Evolutionary conservation across 2,113 vertebrate genomes (phyloP), one percentile per base, ranked within the genome.

Genomic region (Geothlypis trichas): DNA sequence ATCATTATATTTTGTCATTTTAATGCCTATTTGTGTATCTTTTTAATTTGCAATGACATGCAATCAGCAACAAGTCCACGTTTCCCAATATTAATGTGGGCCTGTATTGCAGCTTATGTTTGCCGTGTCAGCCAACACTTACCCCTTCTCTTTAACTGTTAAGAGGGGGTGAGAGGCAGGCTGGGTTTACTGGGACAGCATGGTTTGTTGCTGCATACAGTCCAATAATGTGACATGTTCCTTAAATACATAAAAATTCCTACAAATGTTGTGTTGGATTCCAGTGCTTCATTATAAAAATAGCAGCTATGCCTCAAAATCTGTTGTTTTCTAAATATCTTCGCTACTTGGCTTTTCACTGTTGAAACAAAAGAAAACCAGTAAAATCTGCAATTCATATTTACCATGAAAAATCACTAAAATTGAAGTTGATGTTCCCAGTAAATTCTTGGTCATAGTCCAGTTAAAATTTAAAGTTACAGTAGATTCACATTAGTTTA

Each of bases 401-500:
- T 97, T 97, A 93, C 96, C 77, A 19, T 78, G 84, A 94, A 96
- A 97, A 97, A 95, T 91, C 95, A 84, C 87, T 86, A 47, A 95
- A 97, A 96, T 93, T 84, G 94, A 95, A 96, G 87, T 31, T 63
- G 93, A 95, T 94, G 84, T 96, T 95, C 97, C 95, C 96, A 96
- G 94, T 95, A 96, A 97, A 97, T 97, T 96, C 96, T 94, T 92
- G 95, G 89, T 96, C 91, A 35, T 82, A 93, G 95, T 95, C 95
- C 88, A 90, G 96, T 95, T 97, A 92, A 98, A 97, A 96, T 97
- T 92, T 96, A 95, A 97, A 97, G 97, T 97, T 97, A 93, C 91
- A 96, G 96, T 89, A 98, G 98, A 97, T 97, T 97, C 96, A 97
- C 97, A 98, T 98, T 98, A 98, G 98, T 98, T 98, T 98, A 99